phyloP scores from a whole-genome alignment of 2,113 vertebrate genomes.

The Vanacampus margaritifer region DNA sequence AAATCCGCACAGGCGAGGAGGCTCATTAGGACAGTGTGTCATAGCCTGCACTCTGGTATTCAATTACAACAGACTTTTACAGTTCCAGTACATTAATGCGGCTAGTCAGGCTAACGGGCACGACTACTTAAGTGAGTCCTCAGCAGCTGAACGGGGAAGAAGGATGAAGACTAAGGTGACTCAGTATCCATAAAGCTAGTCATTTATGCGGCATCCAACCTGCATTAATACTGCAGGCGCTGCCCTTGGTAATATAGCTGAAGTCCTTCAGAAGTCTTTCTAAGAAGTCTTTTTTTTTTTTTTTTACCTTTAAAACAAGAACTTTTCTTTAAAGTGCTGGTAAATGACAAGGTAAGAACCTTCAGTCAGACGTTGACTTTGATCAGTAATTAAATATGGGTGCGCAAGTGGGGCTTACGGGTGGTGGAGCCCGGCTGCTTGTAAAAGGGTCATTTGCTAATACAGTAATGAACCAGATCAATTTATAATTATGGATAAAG shows the following conservation, averaged over 20 bases:
- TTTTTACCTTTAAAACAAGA: neutral
- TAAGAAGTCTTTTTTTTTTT: neutral
- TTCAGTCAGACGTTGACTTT: neutral
- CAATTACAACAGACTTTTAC: slow-evolving; percentile 8
- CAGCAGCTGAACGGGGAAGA: slow-evolving; percentile 3
- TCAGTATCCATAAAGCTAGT: slow-evolving; percentile 9
- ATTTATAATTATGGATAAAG: neutral
- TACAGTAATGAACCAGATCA: neutral
- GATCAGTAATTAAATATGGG: neutral
- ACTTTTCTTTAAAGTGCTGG: neutral
- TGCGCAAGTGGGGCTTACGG: neutral
- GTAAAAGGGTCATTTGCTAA: neutral
- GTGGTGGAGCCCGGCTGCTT: neutral
- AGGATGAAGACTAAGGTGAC: slow-evolving; percentile 22
- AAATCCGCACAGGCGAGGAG: neutral
- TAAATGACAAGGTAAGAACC: neutral
- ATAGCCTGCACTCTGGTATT: neutral
- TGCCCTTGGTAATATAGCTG: slow-evolving; percentile 22
- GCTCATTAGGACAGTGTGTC: neutral
- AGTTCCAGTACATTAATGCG: slow-evolving; percentile 3
- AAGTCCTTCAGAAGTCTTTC: slow-evolving; percentile 19
- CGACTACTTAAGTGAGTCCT: slow-evolving; percentile 13
- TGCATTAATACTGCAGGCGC: slow-evolving; percentile 22
- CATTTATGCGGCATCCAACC: slow-evolving; percentile 15
- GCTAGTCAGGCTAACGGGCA: slow-evolving; percentile 2